phyloP scores from a whole-genome alignment of 2,797 vertebrate species.

The Catostomus latipinnis region DNA sequence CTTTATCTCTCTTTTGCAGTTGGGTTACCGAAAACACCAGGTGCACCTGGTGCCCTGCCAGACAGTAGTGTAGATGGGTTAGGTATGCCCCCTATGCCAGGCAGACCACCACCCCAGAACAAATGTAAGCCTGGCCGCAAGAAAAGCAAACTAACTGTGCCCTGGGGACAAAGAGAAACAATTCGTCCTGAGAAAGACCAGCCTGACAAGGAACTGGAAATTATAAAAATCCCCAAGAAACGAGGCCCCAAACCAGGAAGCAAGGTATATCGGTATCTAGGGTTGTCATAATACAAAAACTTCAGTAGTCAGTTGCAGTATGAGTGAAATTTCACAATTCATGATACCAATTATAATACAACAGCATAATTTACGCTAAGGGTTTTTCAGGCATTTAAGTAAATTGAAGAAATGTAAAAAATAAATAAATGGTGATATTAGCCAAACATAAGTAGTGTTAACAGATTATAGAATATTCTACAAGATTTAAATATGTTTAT shows the following conservation, averaged over 20 bases:
- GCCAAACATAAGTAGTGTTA: too few relatives aligned
- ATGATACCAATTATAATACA: too few relatives aligned
- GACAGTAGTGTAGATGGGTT: conserved; percentile 86
- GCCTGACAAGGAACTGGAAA: conserved; percentile 83
- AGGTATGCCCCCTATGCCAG: conserved; percentile 84
- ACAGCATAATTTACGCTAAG: too few relatives aligned
- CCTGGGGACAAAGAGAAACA: conserved; percentile 73
- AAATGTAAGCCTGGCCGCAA: conserved; percentile 93
- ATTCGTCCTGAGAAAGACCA: conserved; percentile 78
- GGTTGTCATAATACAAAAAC: too few relatives aligned
- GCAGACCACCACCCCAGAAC: conserved; percentile 86
- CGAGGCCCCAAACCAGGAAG: conserved; percentile 97
- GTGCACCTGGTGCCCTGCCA: conserved; percentile 79
- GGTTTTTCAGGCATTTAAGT: too few relatives aligned
- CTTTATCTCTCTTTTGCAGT: conserved; percentile 69
- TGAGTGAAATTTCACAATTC: too few relatives aligned
- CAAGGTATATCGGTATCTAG: conserved; percentile 80
- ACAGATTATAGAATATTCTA: too few relatives aligned
- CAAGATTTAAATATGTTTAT: not conserved
- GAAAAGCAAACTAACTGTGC: conserved; percentile 80
- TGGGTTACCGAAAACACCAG: conserved; percentile 90
- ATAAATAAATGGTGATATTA: too few relatives aligned
- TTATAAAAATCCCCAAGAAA: conserved; percentile 95
- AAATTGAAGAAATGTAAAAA: too few relatives aligned
- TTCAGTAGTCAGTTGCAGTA: too few relatives aligned